These are phyloP conservation scores for Trachythela sp. DNA, from an alignment of 64 coral and sea anemone genomes.

Conservation along the genomic window DNA sequence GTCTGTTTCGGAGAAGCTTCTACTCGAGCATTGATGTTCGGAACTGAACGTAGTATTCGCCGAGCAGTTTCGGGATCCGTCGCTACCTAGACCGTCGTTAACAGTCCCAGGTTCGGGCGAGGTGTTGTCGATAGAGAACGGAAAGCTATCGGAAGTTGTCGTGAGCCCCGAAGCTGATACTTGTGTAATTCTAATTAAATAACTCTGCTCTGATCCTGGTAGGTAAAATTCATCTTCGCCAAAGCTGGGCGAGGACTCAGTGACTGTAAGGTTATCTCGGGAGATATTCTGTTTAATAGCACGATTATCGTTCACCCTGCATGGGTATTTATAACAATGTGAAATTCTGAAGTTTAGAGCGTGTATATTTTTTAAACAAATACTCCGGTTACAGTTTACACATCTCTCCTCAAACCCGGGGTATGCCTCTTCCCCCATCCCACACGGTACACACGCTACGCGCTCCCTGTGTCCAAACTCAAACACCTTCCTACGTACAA, in stretches of 20 bases:
- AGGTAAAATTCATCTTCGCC: background rate
- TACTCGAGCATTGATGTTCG: constrained; percentile 81
- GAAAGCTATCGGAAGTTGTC: background rate
- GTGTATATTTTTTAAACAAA: background rate
- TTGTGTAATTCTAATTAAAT: background rate
- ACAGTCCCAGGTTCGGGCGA: constrained; percentile 48
- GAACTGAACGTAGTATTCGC: constrained; percentile 40
- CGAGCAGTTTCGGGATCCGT: constrained; percentile 4
- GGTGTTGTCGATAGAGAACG: constrained; percentile 5
- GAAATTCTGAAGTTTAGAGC: background rate
- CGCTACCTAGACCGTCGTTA: constrained; percentile 85
- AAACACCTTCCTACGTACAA: constrained; percentile 48
- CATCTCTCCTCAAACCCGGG: constrained; percentile 24
- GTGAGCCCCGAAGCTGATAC: background rate
- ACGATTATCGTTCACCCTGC: background rate
- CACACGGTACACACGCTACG: constrained; percentile 55
- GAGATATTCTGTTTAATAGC: background rate
- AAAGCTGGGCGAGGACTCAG: background rate
- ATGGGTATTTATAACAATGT: constrained; percentile 7
- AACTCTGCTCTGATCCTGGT: background rate
- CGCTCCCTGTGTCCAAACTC: constrained; percentile 14
- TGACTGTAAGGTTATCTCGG: background rate
- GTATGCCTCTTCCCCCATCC: constrained; percentile 11
- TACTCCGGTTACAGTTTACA: background rate
- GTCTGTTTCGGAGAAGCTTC: constrained; percentile 88